Percentiles rank a stretch among this genome's conserved stretches.
Evolutionary conservation across 2,797 vertebrate species (phyloP).

Genomic region (Coilia nasus): DNA sequence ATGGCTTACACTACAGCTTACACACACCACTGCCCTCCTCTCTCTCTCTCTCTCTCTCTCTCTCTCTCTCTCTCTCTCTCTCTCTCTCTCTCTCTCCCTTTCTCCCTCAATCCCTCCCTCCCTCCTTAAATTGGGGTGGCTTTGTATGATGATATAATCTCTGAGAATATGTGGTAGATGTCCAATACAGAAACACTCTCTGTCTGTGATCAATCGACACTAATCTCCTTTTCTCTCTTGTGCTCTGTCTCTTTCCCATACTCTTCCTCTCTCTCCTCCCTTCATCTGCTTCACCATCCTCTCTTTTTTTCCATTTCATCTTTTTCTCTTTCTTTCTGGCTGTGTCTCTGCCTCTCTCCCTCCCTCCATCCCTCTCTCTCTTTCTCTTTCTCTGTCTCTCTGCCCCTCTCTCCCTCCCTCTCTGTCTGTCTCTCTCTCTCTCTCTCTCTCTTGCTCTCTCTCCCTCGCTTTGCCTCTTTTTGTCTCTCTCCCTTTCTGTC

Average conservation of each 20-base stretch:
- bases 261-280: no score
- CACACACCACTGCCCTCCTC: conserved; percentile 27
- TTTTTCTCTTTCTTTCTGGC: no score
- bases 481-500: no score
- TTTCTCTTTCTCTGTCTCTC: no score
- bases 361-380: background rate
- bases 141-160: no score
- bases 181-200: background rate
- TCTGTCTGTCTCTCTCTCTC: background rate
- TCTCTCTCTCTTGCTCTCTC: conserved; percentile 17
- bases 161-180: no score
- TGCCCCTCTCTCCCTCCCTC: background rate
- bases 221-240: background rate
- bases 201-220: background rate
- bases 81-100: background rate
- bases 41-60: conserved; percentile 14
- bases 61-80: conserved; percentile 49
- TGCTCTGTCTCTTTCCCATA: background rate
- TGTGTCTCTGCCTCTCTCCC: no score
- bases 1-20: conserved; percentile 29
- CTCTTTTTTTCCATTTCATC: no score
- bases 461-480: background rate
- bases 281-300: no score
- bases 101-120: no score
- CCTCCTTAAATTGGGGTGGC: no score